Base-by-base conservation (phyloP, 2,113 vertebrate species). In the Aplodontia rufa region DNA sequence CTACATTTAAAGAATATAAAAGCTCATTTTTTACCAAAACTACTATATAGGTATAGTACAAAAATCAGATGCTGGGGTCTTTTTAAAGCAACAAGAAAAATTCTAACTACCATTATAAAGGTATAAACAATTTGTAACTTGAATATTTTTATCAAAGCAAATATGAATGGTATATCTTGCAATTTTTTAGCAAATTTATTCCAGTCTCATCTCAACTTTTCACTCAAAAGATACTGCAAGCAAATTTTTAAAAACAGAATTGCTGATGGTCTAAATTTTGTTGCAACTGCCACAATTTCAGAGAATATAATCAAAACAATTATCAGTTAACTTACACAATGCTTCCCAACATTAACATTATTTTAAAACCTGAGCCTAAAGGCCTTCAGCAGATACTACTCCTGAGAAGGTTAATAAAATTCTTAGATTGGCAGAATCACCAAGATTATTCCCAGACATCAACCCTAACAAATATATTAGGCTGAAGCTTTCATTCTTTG, bases 111-210 rank as follows among this genome's bases (percentile, higher is more conserved):
- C 51, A n/a, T 51, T 90, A 87, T 76, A 85, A 86, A 94, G 24
- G 60, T n/a, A 93, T 94, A 97, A 88, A 40, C 72, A 75, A 93
- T 69, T 69, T 85, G 49, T 69, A 86, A 78, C 26, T 24, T 82
- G 22, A 96, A 40, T 1, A 49, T 74, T 95, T 91, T 92, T 60
- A 79, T 91, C 40, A 68, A 94, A 55, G 30, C 81, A 85, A 79
- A 82, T 51, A 90, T 17, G 58, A 94, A 47, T 49, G 35, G 16
- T 47, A 24, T 49, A n/a, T 62, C 35, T 92, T 42, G 24, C 6
- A 35, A 3, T 17, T n/a, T 64, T 89, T 79, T 55, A 53, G 32
- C 2, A 40, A 9, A 45, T 68, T 32, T 90, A 53, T 66, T 64
- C 62, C 17, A 76, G 11, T 37, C 14, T 66, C 88, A 66, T 49